Conservation (phyloP, 2,797 vertebrate genomes). For the Argyrosomus regius region DNA sequence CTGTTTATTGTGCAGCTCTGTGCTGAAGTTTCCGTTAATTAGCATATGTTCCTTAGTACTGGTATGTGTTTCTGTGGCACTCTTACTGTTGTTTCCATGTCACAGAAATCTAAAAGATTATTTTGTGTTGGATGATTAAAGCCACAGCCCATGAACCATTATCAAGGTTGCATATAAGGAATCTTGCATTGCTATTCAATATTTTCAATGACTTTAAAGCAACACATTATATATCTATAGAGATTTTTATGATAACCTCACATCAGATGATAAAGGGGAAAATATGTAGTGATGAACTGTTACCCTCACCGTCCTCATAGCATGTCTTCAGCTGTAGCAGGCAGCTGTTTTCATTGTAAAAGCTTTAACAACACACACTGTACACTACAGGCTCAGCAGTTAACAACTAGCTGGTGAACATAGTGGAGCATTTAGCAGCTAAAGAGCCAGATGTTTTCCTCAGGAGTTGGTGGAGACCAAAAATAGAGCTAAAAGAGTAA, state of each 20-base stretch:
- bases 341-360: neutral
- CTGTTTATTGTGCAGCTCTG: neutral
- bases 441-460: neutral
- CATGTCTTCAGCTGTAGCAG: neutral
- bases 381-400: neutral
- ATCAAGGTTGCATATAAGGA: neutral
- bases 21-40: slow-evolving; percentile 2
- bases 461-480: neutral
- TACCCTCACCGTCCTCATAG: neutral
- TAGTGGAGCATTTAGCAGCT: neutral
- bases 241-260: neutral
- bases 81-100: neutral
- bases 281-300: neutral
- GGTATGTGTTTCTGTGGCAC: neutral
- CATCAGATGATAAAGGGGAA: too few relatives aligned
- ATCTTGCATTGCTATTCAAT: neutral
- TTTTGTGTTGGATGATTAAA: neutral
- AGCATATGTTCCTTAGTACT: neutral
- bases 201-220: neutral
- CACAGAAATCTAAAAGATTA: neutral
- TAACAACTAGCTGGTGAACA: neutral
- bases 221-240: neutral
- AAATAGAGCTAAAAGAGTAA: neutral
- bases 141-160: neutral
- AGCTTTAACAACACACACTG: neutral